Conservation (phyloP, 2,113 vertebrate genomes). For the Phoxinus phoxinus region DNA sequence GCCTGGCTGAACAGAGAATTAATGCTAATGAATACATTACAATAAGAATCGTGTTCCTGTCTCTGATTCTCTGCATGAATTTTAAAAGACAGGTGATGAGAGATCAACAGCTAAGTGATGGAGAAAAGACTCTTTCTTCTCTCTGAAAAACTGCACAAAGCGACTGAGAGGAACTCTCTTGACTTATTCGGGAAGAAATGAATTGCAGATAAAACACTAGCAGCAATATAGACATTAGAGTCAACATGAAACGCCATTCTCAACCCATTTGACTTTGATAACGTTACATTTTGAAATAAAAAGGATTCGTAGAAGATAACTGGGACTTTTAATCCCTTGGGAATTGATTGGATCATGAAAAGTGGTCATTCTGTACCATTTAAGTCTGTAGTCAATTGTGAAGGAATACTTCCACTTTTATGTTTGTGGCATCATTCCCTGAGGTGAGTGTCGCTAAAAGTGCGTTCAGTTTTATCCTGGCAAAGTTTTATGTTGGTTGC, state of each 20-base stretch:
- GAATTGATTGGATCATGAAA: background rate
- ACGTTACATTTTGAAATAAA: background rate
- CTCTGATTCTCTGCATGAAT: conserved; percentile 68
- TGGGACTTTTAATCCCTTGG: background rate
- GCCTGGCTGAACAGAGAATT: conserved; percentile 74
- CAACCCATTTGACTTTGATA: conserved; percentile 11
- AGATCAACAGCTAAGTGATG: conserved; percentile 70
- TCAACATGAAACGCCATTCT: background rate
- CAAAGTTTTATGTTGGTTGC: no score
- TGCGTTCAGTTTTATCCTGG: background rate
- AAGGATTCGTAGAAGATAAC: background rate
- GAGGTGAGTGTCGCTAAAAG: background rate
- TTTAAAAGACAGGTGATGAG: conserved; percentile 70
- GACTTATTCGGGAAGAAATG: conserved; percentile 43
- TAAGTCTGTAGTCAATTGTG: background rate
- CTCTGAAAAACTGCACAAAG: conserved; percentile 68
- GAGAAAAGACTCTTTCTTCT: conserved; percentile 62
- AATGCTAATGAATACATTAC: conserved; percentile 77
- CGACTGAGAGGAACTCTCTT: conserved; percentile 64
- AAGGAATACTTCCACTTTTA: background rate
- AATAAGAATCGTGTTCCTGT: conserved; percentile 50
- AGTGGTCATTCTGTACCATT: background rate
- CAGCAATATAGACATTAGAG: background rate
- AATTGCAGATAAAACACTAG: background rate
- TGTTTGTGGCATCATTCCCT: background rate